Evolutionary conservation across 2,888 invertebrate genomes (phyloP).

Genomic region (Oxytorus armatus): DNA sequence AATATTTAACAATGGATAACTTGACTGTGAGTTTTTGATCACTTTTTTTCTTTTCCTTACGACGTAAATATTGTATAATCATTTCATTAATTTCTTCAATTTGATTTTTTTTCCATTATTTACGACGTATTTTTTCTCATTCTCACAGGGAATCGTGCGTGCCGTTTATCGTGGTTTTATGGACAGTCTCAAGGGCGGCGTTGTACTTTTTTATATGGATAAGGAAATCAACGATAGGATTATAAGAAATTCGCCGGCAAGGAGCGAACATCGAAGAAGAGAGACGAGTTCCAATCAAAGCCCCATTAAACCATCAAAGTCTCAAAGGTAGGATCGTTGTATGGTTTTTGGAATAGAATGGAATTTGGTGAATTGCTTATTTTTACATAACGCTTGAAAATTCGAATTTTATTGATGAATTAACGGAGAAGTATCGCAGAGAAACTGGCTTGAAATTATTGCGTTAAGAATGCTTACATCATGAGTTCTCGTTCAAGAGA

Average conservation of each 20-base stretch:
- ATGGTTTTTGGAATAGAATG: neutral
- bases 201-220: slow-evolving; percentile 91
- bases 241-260: slow-evolving; percentile 86
- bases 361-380: too few species aligned
- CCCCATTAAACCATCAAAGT: slow-evolving; percentile 82
- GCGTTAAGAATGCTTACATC: too few species aligned
- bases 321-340: slow-evolving; percentile 85
- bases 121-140: slow-evolving; percentile 25
- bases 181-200: slow-evolving; percentile 92
- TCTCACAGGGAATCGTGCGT: slow-evolving; percentile 88
- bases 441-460: too few species aligned
- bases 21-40: slow-evolving; percentile 64
- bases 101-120: too few species aligned
- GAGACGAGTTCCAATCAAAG: slow-evolving; percentile 84
- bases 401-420: too few species aligned
- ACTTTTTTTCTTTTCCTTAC: slow-evolving; percentile 3
- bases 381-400: slow-evolving; percentile 22
- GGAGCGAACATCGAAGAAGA: slow-evolving; percentile 84
- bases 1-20: slow-evolving; percentile 67
- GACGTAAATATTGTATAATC: neutral
- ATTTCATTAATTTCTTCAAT: neutral
- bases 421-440: too few species aligned
- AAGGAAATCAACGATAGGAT: slow-evolving; percentile 90
- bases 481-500: too few species aligned
- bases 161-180: slow-evolving; percentile 90